Evolutionary conservation across 2,888 invertebrate genomes (phyloP).

Genomic region (Serripes groenlandicus): DNA sequence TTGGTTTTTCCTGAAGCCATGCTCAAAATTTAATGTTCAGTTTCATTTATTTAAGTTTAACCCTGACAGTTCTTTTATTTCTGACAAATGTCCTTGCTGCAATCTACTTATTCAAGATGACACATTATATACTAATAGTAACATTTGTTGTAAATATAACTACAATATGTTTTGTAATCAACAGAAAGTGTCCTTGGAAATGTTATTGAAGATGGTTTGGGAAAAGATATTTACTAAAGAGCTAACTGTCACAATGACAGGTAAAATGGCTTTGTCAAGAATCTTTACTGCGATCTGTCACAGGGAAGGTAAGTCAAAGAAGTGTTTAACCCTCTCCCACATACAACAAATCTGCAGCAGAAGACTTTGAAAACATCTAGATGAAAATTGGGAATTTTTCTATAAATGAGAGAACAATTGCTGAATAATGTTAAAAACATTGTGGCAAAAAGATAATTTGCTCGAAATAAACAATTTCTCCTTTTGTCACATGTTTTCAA

Average conservation of each 20-base stretch:
- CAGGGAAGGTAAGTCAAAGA: slow-evolving; percentile 50
- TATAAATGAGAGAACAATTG: background rate
- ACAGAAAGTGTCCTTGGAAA: background rate
- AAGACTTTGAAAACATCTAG: background rate
- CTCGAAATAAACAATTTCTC: background rate
- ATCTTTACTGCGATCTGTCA: slow-evolving; percentile 65
- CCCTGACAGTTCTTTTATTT: too few relatives aligned
- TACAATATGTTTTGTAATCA: background rate
- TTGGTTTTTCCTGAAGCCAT: too few relatives aligned
- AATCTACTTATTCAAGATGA: too few relatives aligned
- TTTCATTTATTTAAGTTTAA: too few relatives aligned
- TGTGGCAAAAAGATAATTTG: slow-evolving; percentile 2
- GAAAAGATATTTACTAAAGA: slow-evolving; percentile 45
- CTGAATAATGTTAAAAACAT: background rate
- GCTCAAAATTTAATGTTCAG: too few relatives aligned
- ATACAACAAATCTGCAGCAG: background rate
- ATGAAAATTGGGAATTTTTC: background rate
- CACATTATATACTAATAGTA: too few relatives aligned
- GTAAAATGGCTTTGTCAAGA: slow-evolving; percentile 57
- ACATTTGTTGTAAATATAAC: background rate
- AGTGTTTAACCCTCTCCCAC: background rate
- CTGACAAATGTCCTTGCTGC: too few relatives aligned
- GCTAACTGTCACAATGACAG: slow-evolving; percentile 30
- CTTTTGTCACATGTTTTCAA: slow-evolving; percentile 4
- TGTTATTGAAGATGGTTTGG: slow-evolving; percentile 31